Evolutionary conservation across 1,140 invertebrate species (phyloP).

Genomic region (Daktulosphaira vitifoliae): DNA sequence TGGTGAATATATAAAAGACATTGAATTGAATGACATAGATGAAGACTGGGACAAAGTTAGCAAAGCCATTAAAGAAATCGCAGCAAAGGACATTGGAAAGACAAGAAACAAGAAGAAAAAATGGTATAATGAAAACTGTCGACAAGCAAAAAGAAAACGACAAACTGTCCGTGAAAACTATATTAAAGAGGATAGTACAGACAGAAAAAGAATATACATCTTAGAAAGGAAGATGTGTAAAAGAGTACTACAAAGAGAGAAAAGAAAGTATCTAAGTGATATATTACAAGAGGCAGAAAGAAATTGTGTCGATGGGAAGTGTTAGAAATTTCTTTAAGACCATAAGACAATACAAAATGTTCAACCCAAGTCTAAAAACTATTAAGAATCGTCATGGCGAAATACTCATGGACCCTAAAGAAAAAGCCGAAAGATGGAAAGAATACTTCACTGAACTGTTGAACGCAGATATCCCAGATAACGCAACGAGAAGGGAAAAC

Average conservation of each 20-base stretch:
- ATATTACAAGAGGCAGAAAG: constrained; percentile 10
- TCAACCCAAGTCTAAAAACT: constrained; percentile 11
- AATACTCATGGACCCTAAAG: constrained; percentile 1
- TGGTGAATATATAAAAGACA: neutral
- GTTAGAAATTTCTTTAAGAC: neutral
- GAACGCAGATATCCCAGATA: neutral
- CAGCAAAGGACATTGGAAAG: neutral
- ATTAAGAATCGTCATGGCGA: constrained; percentile 1
- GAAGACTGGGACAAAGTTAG: neutral
- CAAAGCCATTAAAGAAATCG: too few species aligned
- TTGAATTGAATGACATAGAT: neutral
- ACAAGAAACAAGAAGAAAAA: neutral
- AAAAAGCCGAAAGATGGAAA: constrained; percentile 5
- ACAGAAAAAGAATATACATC: constrained; percentile 6
- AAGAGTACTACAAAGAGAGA: constrained; percentile 3
- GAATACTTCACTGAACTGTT: constrained; percentile 11
- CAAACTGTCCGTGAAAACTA: constrained; percentile 39
- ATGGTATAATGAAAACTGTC: too few species aligned
- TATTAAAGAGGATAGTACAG: constrained; percentile 34
- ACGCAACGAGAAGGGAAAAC: neutral
- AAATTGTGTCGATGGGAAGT: neutral
- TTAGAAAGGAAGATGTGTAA: constrained; percentile 8
- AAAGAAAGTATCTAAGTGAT: constrained; percentile 11
- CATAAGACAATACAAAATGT: constrained; percentile 4
- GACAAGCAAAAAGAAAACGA: too few species aligned